These are phyloP conservation scores for Emydoidea blandingii DNA, from an alignment of 2,797 vertebrate species.

Conservation along the genomic window DNA sequence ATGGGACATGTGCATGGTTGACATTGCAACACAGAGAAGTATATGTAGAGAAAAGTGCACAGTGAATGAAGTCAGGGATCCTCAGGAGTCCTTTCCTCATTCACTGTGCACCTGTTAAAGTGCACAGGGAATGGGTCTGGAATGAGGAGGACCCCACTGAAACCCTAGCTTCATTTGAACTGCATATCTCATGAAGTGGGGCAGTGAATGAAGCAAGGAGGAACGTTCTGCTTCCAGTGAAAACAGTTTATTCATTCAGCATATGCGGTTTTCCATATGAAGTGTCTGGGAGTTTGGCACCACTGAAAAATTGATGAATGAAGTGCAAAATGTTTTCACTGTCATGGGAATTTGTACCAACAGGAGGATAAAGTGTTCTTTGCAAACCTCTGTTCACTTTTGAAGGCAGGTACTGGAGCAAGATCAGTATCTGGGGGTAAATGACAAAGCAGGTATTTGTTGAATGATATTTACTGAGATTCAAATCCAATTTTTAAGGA, in stretches of 20 bases:
- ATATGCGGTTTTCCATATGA: neutral
- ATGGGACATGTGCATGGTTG: neutral
- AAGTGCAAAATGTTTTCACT: neutral
- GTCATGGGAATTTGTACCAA: neutral
- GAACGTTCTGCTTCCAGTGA: neutral
- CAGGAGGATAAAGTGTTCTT: neutral
- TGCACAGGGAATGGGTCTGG: neutral
- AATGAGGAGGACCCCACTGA: neutral
- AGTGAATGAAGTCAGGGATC: neutral
- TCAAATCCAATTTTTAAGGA: constrained; percentile 31
- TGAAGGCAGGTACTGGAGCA: neutral
- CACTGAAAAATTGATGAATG: neutral
- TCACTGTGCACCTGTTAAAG: neutral
- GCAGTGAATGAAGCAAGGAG: neutral
- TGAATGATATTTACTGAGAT: neutral
- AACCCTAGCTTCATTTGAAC: neutral
- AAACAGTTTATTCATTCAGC: neutral
- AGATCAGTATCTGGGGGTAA: neutral
- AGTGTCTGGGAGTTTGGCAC: neutral
- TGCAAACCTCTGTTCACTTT: neutral
- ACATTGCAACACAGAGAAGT: neutral
- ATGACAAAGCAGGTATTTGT: neutral
- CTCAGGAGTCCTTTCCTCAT: neutral
- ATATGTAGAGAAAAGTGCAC: neutral
- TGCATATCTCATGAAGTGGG: neutral